Percentiles rank a stretch among this genome's conserved stretches.
phyloP scores from a whole-genome alignment of 2,888 invertebrate species.

The Argyra leucocephala region DNA sequence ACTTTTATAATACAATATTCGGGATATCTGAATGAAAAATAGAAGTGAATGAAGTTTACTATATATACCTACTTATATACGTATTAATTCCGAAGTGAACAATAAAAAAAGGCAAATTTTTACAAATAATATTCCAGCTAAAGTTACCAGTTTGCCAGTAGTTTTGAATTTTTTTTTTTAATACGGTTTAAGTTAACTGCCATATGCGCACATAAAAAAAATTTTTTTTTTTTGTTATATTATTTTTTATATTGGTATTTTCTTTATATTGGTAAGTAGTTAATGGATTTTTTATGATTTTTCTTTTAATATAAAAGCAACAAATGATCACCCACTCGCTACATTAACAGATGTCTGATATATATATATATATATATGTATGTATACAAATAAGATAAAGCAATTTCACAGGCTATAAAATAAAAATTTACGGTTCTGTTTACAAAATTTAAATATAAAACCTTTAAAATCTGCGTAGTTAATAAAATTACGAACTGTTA shows the following conservation, averaged over 20 bases:
- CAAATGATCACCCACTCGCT: not conserved
- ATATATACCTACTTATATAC: too few species aligned
- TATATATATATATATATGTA: not conserved
- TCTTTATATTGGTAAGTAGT: not conserved
- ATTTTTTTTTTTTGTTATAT: not conserved
- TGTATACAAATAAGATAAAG: not conserved
- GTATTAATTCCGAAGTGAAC: too few species aligned
- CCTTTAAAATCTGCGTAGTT: not conserved
- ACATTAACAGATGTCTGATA: not conserved
- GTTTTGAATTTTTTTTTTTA: too few species aligned
- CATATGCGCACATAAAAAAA: too few species aligned
- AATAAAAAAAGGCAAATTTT: too few species aligned
- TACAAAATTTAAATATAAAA: not conserved
- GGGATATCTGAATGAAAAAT: too few species aligned
- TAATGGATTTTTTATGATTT: not conserved
- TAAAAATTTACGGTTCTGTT: slow-evolving; percentile 1
- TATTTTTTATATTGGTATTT: not conserved
- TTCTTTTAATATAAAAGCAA: not conserved
- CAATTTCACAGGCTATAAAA: not conserved
- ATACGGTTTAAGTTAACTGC: too few species aligned
- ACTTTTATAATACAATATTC: too few species aligned
- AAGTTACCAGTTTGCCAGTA: too few species aligned
- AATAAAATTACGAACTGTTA: not conserved
- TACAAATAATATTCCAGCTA: too few species aligned
- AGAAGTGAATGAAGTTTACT: too few species aligned